Conservation (phyloP, 2,797 vertebrate species). For the Clamator glandarius region DNA sequence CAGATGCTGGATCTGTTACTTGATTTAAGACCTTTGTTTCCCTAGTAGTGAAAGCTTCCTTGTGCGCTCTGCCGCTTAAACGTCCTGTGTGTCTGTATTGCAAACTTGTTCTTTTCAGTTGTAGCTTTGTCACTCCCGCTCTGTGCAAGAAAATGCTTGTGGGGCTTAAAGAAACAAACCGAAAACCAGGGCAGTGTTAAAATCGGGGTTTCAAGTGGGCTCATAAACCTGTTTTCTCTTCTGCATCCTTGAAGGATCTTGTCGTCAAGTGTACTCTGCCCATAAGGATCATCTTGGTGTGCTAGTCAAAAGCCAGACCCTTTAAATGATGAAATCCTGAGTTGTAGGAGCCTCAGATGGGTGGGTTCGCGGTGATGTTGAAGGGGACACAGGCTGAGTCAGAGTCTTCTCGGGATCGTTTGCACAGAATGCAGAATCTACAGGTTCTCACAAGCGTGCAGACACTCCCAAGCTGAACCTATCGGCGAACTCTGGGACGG, state of each 20-base stretch:
- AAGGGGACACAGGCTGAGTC: not conserved
- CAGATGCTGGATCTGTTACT: not conserved
- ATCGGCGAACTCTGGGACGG: not conserved
- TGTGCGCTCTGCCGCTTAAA: not conserved
- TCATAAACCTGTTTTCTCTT: not conserved
- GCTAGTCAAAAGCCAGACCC: not conserved
- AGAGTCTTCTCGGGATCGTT: not conserved
- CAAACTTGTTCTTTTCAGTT: not conserved
- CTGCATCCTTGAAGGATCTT: not conserved
- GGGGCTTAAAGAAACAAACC: not conserved
- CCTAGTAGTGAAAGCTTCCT: not conserved
- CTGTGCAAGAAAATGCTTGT: too few species aligned
- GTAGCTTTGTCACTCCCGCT: not conserved
- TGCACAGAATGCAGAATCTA: not conserved
- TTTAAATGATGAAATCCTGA: not conserved
- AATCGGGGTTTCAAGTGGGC: not conserved
- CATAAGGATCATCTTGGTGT: not conserved
- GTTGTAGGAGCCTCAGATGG: not conserved
- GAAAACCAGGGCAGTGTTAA: not conserved
- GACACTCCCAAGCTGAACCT: not conserved
- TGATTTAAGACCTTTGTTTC: not conserved
- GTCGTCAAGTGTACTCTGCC: not conserved
- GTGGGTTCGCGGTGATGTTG: not conserved
- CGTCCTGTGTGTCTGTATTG: not conserved
- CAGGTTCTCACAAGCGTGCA: slow-evolving; percentile 12